phyloP scores from a whole-genome alignment of 1,140 invertebrate species.

The Drosophila serrata region DNA sequence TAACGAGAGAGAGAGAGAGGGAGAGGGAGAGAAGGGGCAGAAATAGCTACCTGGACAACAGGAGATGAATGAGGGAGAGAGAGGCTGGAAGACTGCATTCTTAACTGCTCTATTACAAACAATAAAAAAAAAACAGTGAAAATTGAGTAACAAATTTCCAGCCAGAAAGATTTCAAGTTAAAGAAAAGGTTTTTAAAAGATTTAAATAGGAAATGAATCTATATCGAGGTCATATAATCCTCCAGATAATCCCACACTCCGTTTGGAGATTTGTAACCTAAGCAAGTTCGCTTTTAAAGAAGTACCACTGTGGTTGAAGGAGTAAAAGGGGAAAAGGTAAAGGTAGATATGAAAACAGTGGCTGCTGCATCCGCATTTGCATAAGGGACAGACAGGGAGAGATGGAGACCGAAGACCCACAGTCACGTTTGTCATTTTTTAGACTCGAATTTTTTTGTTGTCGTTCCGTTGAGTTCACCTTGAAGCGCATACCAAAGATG shows the following conservation, averaged over 20 bases:
- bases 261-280: not conserved
- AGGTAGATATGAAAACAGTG: slow-evolving; percentile 19
- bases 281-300: not conserved
- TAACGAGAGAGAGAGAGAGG: too few relatives aligned
- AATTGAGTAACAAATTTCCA: not conserved
- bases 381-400: slow-evolving; percentile 18
- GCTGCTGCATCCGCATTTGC: slow-evolving; percentile 59
- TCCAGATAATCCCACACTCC: not conserved
- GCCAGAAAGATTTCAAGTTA: not conserved
- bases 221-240: not conserved
- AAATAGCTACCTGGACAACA: slow-evolving; percentile 43
- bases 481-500: slow-evolving; percentile 54
- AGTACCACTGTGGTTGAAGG: slow-evolving; percentile 6
- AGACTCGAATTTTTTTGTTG: slow-evolving; percentile 12
- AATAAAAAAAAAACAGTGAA: slow-evolving; percentile 29
- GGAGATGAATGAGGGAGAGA: slow-evolving; percentile 40
- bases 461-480: slow-evolving; percentile 36
- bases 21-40: slow-evolving; percentile 1
- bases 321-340: slow-evolving; percentile 1
- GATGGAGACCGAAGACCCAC: not conserved
- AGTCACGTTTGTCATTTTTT: slow-evolving; percentile 56
- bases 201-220: not conserved
- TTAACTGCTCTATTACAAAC: slow-evolving; percentile 73
- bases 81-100: slow-evolving; percentile 48
- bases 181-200: not conserved